Conservation (phyloP, 2,888 invertebrate species). For the Ochlodes sylvanus region DNA sequence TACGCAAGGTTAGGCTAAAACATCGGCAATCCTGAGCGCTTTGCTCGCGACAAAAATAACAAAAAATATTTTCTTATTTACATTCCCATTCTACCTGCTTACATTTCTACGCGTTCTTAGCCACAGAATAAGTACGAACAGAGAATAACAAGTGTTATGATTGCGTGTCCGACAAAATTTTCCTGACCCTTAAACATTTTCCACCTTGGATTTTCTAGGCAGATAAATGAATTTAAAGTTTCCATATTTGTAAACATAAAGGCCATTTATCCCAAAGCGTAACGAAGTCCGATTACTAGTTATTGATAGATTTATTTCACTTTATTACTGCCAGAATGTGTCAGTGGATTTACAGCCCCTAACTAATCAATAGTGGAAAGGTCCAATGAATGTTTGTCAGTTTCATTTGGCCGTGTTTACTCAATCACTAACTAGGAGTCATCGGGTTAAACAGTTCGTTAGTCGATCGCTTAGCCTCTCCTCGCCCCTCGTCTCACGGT, state of each 20-base stretch:
- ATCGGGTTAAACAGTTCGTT: slow-evolving; percentile 23
- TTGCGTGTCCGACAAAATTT: background rate
- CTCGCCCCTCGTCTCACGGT: background rate
- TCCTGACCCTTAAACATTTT: too few species aligned
- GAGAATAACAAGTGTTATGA: slow-evolving; percentile 3
- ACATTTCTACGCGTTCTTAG: slow-evolving; percentile 29
- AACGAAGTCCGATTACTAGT: too few species aligned
- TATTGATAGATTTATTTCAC: too few species aligned
- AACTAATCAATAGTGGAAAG: slow-evolving; percentile 3
- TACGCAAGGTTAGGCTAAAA: slow-evolving; percentile 22
- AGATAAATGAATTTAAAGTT: too few species aligned
- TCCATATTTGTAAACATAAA: too few species aligned
- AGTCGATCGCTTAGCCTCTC: slow-evolving; percentile 7
- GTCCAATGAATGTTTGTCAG: slow-evolving; percentile 15
- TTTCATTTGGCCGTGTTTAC: slow-evolving; percentile 25
- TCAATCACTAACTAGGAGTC: slow-evolving; percentile 22
- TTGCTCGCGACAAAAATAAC: slow-evolving; percentile 36
- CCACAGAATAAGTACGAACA: slow-evolving; percentile 24
- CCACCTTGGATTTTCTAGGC: too few species aligned
- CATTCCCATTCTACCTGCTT: slow-evolving; percentile 36
- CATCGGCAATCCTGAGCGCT: slow-evolving; percentile 15
- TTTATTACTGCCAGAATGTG: too few species aligned
- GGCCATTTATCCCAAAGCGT: too few species aligned
- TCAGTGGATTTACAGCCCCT: too few species aligned
- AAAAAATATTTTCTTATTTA: slow-evolving; percentile 34